Evolutionary conservation across 23 tunicate genomes (phyloP).

Genomic region (Halocynthia roretzi): DNA sequence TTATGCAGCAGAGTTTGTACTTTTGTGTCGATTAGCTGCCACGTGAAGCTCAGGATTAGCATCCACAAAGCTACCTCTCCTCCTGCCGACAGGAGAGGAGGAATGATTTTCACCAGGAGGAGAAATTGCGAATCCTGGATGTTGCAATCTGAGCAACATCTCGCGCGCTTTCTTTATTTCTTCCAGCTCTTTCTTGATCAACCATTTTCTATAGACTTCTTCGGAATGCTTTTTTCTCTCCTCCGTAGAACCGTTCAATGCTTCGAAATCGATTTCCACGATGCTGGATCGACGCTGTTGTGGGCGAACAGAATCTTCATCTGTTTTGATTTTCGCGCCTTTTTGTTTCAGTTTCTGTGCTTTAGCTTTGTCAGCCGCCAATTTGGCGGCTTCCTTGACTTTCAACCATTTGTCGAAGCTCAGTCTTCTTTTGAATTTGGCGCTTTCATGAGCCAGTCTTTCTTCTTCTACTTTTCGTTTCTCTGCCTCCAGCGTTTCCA

Average conservation of each 20-base stretch:
- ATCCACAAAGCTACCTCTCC: background rate
- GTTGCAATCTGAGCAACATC: slow-evolving; percentile 1
- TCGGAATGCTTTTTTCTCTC: slow-evolving; percentile 26
- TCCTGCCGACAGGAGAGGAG: background rate
- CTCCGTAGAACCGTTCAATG: background rate
- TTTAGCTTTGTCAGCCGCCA: too few relatives aligned
- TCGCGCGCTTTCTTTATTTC: slow-evolving; percentile 18
- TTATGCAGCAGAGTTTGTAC: too few relatives aligned
- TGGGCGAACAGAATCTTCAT: background rate
- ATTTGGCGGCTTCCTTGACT: too few relatives aligned
- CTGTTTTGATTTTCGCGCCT: background rate
- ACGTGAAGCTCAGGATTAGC: slow-evolving; percentile 1
- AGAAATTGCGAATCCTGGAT: background rate
- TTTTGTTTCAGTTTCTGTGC: too few relatives aligned
- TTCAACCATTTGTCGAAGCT: slow-evolving; percentile 19
- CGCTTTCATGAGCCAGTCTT: slow-evolving; percentile 5
- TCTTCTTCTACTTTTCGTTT: slow-evolving; percentile 2
- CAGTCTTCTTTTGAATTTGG: slow-evolving; percentile 17
- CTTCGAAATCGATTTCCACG: background rate
- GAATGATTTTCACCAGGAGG: background rate
- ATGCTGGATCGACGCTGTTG: background rate
- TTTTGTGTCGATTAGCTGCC: background rate
- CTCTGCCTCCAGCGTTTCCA: slow-evolving; percentile 7
- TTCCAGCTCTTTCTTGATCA: slow-evolving; percentile 24
- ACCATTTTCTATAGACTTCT: slow-evolving; percentile 20